Percentiles rank a stretch among this genome's conserved stretches.
Conservation (phyloP, 1,140 invertebrate species). For the Heterodera carotae region DNA sequence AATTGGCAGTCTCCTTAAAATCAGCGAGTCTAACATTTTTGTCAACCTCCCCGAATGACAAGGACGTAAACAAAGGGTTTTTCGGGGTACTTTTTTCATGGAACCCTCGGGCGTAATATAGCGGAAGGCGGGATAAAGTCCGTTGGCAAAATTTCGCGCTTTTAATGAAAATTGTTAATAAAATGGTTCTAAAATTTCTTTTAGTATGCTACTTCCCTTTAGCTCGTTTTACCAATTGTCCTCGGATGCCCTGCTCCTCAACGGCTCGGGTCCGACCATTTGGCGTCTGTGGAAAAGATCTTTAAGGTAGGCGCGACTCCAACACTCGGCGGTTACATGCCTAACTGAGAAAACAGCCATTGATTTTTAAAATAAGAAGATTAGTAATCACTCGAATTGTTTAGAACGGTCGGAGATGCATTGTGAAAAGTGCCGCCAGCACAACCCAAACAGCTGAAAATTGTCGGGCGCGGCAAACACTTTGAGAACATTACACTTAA, state of each 20-base stretch:
- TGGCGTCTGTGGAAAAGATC: constrained; percentile 46
- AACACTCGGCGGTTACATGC: background rate
- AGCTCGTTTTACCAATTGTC: constrained; percentile 57
- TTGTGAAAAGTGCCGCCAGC: background rate
- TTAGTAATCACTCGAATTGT: background rate
- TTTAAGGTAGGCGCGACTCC: constrained; percentile 30
- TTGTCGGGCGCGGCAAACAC: background rate
- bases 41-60: too few species aligned
- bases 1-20: too few species aligned
- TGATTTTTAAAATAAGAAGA: background rate
- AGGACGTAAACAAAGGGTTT: too few species aligned
- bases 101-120: too few species aligned
- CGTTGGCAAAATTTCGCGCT: too few species aligned
- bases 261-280: constrained; percentile 41
- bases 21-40: too few species aligned
- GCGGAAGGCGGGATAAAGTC: constrained; percentile 18
- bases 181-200: too few species aligned
- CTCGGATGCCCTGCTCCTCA: constrained; percentile 32
- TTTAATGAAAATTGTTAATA: too few species aligned
- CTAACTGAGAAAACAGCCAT: background rate
- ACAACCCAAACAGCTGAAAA: background rate
- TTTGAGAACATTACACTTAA: background rate
- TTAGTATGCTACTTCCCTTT: too few species aligned
- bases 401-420: background rate
- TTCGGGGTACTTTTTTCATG: too few species aligned